A percentile compares a stretch with the other conserved stretches of the same genome.
These are phyloP conservation scores for Hippotragus niger DNA, from an alignment of 2,113 vertebrate species.

Conservation along the genomic window DNA sequence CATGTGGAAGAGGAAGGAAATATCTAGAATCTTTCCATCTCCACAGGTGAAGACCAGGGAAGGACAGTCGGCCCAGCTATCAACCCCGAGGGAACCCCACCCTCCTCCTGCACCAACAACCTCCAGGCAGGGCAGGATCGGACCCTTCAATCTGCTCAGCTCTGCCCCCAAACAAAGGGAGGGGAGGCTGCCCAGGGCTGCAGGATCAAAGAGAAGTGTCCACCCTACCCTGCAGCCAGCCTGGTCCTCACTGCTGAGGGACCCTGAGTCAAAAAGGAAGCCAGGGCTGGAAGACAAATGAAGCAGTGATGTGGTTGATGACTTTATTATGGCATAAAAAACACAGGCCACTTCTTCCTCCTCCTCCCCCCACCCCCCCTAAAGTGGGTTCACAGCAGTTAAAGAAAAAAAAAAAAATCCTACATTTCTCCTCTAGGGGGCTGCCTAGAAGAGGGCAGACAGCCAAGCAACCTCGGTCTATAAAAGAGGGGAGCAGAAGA, in stretches of 20 bases:
- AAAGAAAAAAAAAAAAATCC: slow-evolving; percentile 71
- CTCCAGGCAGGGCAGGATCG: not conserved
- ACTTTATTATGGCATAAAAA: slow-evolving; percentile 76
- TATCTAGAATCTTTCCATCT: not conserved
- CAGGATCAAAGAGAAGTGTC: slow-evolving; percentile 1
- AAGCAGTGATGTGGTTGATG: slow-evolving; percentile 46
- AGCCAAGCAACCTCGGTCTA: slow-evolving; percentile 64
- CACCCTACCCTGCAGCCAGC: not conserved
- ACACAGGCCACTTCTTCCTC: slow-evolving; percentile 63
- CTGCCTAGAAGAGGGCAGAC: slow-evolving; percentile 44
- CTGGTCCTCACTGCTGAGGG: not conserved
- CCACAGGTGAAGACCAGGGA: not conserved
- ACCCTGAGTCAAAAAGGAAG: not conserved
- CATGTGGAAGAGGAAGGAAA: not conserved
- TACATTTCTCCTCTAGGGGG: slow-evolving; percentile 73
- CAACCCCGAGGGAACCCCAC: not conserved
- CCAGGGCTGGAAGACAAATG: slow-evolving; percentile 35
- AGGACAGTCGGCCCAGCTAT: not conserved
- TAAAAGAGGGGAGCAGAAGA: slow-evolving; percentile 31
- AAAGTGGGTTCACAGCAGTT: slow-evolving; percentile 76
- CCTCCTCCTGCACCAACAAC: not conserved
- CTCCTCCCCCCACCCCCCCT: slow-evolving; percentile 12
- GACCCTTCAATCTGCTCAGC: not conserved
- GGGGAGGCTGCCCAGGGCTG: not conserved
- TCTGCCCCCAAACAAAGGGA: not conserved